Evolutionary conservation across 2,797 vertebrate genomes (phyloP), one percentile per base, ranked within the genome.

Genomic region (Pagetopsis macropterus): DNA sequence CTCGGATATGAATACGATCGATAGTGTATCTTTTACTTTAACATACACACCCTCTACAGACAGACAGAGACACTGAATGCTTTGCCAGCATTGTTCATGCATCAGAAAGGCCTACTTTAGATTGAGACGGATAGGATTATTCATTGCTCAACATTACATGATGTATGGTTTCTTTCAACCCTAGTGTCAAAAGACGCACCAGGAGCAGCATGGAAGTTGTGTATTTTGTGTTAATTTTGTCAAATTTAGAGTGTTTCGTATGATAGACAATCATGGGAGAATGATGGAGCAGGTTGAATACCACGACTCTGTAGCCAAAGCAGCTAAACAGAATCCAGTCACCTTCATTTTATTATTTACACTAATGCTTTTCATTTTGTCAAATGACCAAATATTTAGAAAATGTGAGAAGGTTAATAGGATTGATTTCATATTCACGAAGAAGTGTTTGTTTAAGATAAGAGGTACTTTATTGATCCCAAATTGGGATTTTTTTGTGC

Each of bases 131-230:
- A n/a, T 13, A 40, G 40, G 40, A 52, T 11, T 60, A 82, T 55
- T 70, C 52, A 76, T 44, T 63, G 48, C 43, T 79, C n/a, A 75
- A 41, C 50, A 48, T 37, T 46, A 52, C 16, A 27, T 14, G 33
- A 68, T 60, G 11, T 58, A 48, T 73, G 54, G 49, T 51, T 60
- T 15, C 43, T 64, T 60, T 66, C 15, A 46, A 43, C 3, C 41
- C 19, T 62, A 76, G 77, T 76, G 31, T 65, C 46, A 67, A 33
- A 57, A 37, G 59, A 37, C 60, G 51, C 31, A 55, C 50, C 9
- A 54, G 12, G 21, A 54, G 19, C 13, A 46, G 48, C 15, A 9
- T 5, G 3, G 21, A 14, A 13, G 1, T 3, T 46, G 7, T 61
- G 45, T 16, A n/a, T 69, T 65, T 52, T 15, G 14, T 31, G 15